phyloP scores from a whole-genome alignment of 2,113 vertebrate species.

The Cryptomyrus ogoouensis region DNA sequence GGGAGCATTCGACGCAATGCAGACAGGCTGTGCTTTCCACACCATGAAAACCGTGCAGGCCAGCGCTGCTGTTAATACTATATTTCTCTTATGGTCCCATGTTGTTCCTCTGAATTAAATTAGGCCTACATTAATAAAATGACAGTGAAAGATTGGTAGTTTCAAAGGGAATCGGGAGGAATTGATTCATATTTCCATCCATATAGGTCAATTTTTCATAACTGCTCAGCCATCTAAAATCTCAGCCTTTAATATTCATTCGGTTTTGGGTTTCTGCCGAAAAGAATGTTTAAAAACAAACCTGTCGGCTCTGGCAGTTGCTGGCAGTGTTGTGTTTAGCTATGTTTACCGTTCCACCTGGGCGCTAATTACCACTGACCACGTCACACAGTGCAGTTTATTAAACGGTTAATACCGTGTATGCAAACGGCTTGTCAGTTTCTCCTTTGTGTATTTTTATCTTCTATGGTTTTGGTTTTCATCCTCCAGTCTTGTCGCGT shows the following conservation, averaged over 20 bases:
- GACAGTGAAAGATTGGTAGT: not conserved
- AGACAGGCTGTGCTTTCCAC: conserved; percentile 51
- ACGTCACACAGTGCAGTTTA: not conserved
- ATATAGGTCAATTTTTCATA: not conserved
- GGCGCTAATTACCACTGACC: not conserved
- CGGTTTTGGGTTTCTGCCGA: not conserved
- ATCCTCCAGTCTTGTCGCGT: not conserved
- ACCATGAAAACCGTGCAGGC: conserved; percentile 27
- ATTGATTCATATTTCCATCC: not conserved
- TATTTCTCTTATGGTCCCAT: not conserved
- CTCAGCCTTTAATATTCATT: not conserved
- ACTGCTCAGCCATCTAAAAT: not conserved
- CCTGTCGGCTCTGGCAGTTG: not conserved
- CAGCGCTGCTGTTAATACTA: conserved; percentile 13
- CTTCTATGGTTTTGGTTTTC: not conserved
- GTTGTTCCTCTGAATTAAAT: not conserved
- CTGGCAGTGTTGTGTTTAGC: not conserved
- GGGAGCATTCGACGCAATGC: conserved; percentile 65
- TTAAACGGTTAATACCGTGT: not conserved
- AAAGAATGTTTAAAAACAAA: not conserved
- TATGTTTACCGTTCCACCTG: not conserved
- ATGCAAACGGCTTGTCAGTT: not conserved
- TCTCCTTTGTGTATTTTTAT: not conserved
- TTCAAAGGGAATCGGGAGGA: not conserved
- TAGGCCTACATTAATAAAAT: not conserved